Conservation (phyloP, 2,797 vertebrate species). For the Galagoides demidoff region DNA sequence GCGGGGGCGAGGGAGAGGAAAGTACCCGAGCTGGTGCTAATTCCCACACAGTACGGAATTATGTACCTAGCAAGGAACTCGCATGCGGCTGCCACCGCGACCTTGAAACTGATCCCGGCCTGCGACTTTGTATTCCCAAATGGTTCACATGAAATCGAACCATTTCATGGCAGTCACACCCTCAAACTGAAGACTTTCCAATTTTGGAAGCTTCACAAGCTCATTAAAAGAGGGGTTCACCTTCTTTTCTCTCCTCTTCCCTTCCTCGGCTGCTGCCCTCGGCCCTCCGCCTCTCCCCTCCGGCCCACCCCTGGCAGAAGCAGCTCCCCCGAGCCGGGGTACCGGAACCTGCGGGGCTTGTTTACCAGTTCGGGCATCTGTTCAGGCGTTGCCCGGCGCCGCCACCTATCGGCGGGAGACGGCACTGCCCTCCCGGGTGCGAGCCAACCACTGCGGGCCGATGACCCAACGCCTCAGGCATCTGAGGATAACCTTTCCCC, state of each 20-base stretch:
- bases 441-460: constrained; percentile 16
- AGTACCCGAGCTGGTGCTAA: neutral
- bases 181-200: neutral
- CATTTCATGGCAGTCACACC: neutral
- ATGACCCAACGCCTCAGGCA: constrained; percentile 80
- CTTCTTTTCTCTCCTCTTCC: neutral
- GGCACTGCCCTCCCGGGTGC: neutral
- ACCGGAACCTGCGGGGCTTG: neutral
- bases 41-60: neutral
- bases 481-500: constrained; percentile 78
- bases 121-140: rapidly evolving
- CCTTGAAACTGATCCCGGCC: neutral
- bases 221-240: neutral
- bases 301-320: neutral
- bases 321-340: neutral
- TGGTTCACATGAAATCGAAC: neutral
- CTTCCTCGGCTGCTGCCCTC: neutral
- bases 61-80: rapidly evolving
- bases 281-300: neutral
- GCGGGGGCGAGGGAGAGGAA: neutral
- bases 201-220: neutral
- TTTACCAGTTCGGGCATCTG: constrained; percentile 48
- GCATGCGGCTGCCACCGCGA: neutral
- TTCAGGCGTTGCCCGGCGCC: neutral
- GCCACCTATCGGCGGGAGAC: constrained; percentile 68